Conservation (phyloP, 2,797 vertebrate species). For the Chiloscyllium punctatum region DNA sequence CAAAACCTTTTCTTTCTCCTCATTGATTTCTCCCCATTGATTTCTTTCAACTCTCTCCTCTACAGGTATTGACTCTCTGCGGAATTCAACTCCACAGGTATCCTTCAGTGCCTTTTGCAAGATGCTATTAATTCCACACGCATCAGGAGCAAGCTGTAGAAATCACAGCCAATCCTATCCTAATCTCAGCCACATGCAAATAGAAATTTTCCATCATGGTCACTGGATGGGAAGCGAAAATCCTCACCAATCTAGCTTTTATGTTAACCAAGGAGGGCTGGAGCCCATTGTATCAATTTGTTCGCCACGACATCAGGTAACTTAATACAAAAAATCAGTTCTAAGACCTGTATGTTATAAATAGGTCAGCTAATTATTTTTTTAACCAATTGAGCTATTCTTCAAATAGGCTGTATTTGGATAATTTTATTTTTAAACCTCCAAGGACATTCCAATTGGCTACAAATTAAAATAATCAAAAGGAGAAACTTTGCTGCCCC, state of each 20-base stretch:
- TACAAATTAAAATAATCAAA: neutral
- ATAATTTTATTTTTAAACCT: neutral
- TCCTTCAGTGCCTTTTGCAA: neutral
- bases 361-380: neutral
- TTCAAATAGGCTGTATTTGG: neutral
- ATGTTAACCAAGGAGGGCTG: neutral
- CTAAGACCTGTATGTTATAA: neutral
- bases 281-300: neutral
- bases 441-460: neutral
- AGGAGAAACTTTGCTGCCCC: neutral
- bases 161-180: neutral
- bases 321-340: neutral
- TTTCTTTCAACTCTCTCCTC: neutral
- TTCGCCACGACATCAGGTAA: neutral
- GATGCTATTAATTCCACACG: neutral
- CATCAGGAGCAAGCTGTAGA: neutral
- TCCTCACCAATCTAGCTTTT: neutral
- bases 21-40: neutral
- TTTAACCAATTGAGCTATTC: neutral
- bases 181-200: neutral
- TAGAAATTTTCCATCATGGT: neutral
- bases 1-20: neutral
- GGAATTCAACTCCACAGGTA: neutral
- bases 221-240: neutral
- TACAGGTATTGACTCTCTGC: neutral